phyloP scores from a whole-genome alignment of 2,888 invertebrate genomes.

The Drosophila helvetica region DNA sequence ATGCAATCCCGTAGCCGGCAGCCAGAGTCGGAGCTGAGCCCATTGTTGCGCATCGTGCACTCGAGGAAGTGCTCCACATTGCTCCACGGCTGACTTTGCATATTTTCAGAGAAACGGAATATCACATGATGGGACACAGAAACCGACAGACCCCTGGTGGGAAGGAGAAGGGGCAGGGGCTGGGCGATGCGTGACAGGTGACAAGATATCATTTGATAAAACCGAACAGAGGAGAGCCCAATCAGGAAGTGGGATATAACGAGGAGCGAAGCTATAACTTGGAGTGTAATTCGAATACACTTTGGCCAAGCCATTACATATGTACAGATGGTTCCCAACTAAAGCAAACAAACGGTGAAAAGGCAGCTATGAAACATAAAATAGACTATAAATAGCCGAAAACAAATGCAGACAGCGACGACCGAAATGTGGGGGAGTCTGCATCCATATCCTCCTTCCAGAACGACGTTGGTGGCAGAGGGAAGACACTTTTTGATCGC shows the following conservation, averaged over 20 bases:
- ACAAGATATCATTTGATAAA: slow-evolving; percentile 43
- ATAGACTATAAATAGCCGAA: slow-evolving; percentile 37
- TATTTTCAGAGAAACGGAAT: slow-evolving; percentile 66
- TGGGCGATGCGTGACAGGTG: slow-evolving; percentile 61
- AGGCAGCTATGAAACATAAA: slow-evolving; percentile 5
- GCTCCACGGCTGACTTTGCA: slow-evolving; percentile 57
- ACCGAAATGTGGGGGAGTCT: slow-evolving; percentile 48
- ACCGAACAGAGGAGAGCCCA: slow-evolving; percentile 13
- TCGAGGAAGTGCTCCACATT: slow-evolving; percentile 75
- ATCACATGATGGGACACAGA: slow-evolving; percentile 63
- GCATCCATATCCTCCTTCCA: slow-evolving; percentile 10
- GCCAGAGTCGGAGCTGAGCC: slow-evolving; percentile 17
- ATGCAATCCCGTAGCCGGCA: slow-evolving; percentile 61
- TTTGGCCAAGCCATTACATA: slow-evolving; percentile 2
- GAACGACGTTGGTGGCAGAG: slow-evolving; percentile 12
- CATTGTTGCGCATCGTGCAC: slow-evolving; percentile 75
- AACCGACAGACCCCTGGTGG: no score
- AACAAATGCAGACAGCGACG: slow-evolving; percentile 45
- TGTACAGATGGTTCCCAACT: neutral
- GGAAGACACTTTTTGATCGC: slow-evolving; percentile 13
- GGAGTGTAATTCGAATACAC: neutral
- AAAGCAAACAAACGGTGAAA: slow-evolving; percentile 18
- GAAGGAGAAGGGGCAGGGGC: slow-evolving; percentile 39
- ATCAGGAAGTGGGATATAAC: neutral
- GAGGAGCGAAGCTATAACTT: neutral